Evolutionary conservation across 2,113 vertebrate genomes (phyloP).

Genomic region (pig (Sus scrofa)): DNA sequence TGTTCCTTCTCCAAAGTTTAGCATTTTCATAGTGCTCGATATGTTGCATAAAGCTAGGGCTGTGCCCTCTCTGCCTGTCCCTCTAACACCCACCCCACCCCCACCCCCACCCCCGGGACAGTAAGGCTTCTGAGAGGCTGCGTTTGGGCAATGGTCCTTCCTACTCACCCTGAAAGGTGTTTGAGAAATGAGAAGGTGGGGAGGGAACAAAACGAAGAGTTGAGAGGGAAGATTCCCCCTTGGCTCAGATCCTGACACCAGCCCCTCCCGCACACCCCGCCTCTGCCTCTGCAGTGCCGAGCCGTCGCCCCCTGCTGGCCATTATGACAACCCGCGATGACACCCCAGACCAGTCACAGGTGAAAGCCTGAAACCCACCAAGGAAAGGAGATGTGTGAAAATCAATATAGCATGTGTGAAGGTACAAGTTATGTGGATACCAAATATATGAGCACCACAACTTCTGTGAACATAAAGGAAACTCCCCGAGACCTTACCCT

Average conservation of each 20-base stretch:
- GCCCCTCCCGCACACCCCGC: neutral
- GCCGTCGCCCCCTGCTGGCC: neutral
- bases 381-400: constrained; percentile 22
- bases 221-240: neutral
- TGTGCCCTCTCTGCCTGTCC: neutral
- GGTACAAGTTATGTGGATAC: neutral
- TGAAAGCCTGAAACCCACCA: neutral
- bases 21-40: neutral
- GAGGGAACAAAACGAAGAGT: neutral
- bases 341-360: neutral
- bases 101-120: too few relatives aligned
- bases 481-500: neutral
- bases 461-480: neutral
- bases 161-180: neutral
- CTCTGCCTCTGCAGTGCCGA: too few relatives aligned
- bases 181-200: neutral
- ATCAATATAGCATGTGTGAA: neutral
- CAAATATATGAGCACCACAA: neutral
- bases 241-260: neutral
- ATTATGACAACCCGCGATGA: neutral
- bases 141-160: neutral
- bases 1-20: neutral
- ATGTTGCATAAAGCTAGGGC: neutral
- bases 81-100: too few relatives aligned
- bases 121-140: neutral